Evolutionary conservation across 1,140 invertebrate genomes (phyloP).

Genomic region (Meloidogyne hapla): DNA sequence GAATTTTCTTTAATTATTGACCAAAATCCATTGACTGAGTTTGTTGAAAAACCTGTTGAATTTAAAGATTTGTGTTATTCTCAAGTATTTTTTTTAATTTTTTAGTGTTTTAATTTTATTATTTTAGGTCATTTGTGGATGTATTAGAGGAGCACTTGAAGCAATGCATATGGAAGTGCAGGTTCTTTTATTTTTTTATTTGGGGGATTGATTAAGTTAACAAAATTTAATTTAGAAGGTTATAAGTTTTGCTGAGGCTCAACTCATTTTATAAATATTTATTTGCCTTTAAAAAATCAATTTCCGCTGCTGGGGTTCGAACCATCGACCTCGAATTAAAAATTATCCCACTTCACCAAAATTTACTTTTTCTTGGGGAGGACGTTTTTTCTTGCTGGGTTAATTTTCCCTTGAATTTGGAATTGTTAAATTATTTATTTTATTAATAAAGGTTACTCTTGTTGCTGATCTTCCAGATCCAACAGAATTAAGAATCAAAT

Average conservation of each 20-base stretch:
- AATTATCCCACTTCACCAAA: too few relatives aligned
- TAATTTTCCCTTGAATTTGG: too few relatives aligned
- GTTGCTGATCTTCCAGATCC: conserved; percentile 91
- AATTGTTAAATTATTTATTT: not conserved
- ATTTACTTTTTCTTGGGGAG: too few relatives aligned
- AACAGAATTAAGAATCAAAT: conserved; percentile 92
- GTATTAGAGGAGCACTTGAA: conserved; percentile 93
- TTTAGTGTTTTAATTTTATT: not conserved
- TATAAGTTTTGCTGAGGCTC: too few relatives aligned
- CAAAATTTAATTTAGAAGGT: too few relatives aligned
- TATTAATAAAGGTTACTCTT: conserved; percentile 64
- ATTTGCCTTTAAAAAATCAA: too few relatives aligned
- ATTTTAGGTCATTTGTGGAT: conserved; percentile 78
- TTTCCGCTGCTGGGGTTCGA: too few relatives aligned
- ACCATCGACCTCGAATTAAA: too few relatives aligned
- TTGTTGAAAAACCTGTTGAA: conserved; percentile 92
- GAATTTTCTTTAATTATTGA: conserved; percentile 95
- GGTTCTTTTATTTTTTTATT: conserved; percentile 60
- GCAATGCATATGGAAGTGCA: conserved; percentile 83
- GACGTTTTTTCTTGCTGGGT: too few relatives aligned
- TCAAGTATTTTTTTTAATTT: conserved; percentile 67
- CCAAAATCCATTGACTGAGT: conserved; percentile 92
- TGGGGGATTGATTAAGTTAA: too few relatives aligned
- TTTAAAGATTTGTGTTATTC: conserved; percentile 82
- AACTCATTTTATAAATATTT: too few relatives aligned